These are phyloP conservation scores for Epiblema foenella DNA, from an alignment of 2,888 invertebrate species.

Conservation along the genomic window DNA sequence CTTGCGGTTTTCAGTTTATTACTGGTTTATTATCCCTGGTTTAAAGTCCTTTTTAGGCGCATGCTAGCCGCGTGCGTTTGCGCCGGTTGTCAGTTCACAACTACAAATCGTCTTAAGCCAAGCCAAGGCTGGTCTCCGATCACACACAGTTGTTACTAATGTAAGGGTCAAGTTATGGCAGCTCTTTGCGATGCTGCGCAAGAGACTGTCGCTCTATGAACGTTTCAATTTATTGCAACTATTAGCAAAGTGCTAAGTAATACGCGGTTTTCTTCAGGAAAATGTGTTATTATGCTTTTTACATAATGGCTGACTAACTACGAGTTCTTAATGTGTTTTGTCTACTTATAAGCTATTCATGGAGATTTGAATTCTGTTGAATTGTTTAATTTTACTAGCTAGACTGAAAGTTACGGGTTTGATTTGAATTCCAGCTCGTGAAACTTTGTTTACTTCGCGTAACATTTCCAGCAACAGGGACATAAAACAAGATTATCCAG, in stretches of 20 bases:
- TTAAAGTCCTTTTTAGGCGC: background rate
- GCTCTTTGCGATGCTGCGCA: background rate
- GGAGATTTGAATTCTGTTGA: slow-evolving; percentile 6
- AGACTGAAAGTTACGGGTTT: too few species aligned
- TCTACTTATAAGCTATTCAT: background rate
- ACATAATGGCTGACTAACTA: slow-evolving; percentile 16
- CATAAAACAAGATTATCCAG: background rate
- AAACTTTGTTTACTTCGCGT: background rate
- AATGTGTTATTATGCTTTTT: slow-evolving; percentile 25
- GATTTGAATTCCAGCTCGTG: too few species aligned
- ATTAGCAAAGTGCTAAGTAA: slow-evolving; percentile 22
- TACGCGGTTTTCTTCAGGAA: slow-evolving; percentile 20
- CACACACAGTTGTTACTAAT: background rate
- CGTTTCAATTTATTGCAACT: slow-evolving; percentile 29
- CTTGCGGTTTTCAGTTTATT: background rate
- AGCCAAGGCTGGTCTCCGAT: background rate
- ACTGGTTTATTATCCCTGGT: background rate
- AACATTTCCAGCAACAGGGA: background rate
- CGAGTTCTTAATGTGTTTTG: background rate
- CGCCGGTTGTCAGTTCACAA: background rate
- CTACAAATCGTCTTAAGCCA: background rate
- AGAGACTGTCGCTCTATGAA: slow-evolving; percentile 10
- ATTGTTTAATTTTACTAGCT: background rate
- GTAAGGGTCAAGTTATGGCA: background rate
- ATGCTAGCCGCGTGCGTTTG: slow-evolving; percentile 7